Evolutionary conservation across 2,888 invertebrate species (phyloP), one percentile per base, ranked within the genome.

Genomic region (Kryphioiulus occultus): DNA sequence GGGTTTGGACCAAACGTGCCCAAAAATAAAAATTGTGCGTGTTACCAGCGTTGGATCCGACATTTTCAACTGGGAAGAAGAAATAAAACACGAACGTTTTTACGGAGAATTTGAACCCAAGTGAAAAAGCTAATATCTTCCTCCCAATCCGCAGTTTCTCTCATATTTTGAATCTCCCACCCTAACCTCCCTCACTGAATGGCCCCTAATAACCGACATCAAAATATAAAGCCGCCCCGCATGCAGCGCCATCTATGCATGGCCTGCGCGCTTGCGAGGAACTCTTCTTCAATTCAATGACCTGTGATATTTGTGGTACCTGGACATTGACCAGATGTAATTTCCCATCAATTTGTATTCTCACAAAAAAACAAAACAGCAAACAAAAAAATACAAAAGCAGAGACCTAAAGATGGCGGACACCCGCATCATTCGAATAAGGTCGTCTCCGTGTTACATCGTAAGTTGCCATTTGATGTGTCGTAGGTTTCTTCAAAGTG

Each of bases 251-350:
- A 85, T 42, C 85, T 85, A 17, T 39, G 39, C 26, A 26, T 42
- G 85, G 85, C 7, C 53, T 53, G 47, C 19, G n/a, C 26, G 35
- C 47, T 86, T 19, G 42, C 47, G 86, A 53, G 47, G 53, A 53
- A 53, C 86, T 86, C 47, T 86, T 86, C 86, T 86, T 53, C 86
- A 86, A 86, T 86, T 86, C 86, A 84, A 87, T 83, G 87, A 88
- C 88, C 88, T 88, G 88, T 88, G 88, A 88, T 88, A 88, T 88
- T 88, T 88, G 88, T 88, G 88, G 88, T 88, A 88, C 88, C 88
- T 88, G 88, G 88, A 88, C 88, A 86, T 88, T 88, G 89, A 88
- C 88, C 88, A 88, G 86, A 86, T 59, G 86, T 86, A 86, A 85
- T 85, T 85, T 85, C 85, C 85, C 85, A 85, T 85, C 85, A 85